Evolutionary conservation across 1,140 invertebrate genomes (phyloP), one percentile per base, ranked within the genome.

Genomic region (Neomicropteryx cornuta): DNA sequence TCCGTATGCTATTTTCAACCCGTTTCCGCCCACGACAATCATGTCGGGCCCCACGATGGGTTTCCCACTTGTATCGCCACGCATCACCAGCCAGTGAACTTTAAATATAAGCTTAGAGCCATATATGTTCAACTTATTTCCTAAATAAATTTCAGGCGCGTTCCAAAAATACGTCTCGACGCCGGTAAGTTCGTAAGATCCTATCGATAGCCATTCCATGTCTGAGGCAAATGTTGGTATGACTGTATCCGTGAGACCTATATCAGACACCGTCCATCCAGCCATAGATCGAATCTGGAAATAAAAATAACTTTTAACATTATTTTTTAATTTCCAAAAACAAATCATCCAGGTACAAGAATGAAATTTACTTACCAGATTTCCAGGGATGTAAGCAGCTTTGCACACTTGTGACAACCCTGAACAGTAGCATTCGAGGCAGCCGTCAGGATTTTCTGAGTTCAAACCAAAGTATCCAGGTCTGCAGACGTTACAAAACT

Each of bases 361-460:
- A n/a, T n/a, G n/a, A n/a, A n/a, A n/a, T n/a, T n/a, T n/a, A n/a
- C n/a, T n/a, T n/a, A n/a, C n/a, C n/a, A n/a, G n/a, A n/a, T n/a
- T n/a, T n/a, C n/a, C n/a, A 11, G 19, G 30, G 11, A 83, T 63
- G 43, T 61, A 68, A 17, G 75, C 73, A 27, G 75, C 69, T 36
- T 68, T 61, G 51, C 95, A 98, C 14, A 71, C 58, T 16, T 70
- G 65, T 2, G 81, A 81, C 3, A 91, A 72, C 19, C 88, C 91
- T 17, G 92, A 97, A 62, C 95, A 99, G 67, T 86, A 95, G 61
- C 95, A 98, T 6, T 75, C 59, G 1, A 77, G 63, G 55, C 96
- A 99, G 3, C 95, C 95, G 13, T 81, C 71, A 1, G 77, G 66
- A 58, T 95, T 85, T 1, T 76, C 68, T 14, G 58, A 63, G 19